A percentile compares a stretch with the other conserved stretches of the same genome.
These are phyloP conservation scores for Aradus depressus DNA, from an alignment of 2,888 invertebrate species.

Conservation along the genomic window DNA sequence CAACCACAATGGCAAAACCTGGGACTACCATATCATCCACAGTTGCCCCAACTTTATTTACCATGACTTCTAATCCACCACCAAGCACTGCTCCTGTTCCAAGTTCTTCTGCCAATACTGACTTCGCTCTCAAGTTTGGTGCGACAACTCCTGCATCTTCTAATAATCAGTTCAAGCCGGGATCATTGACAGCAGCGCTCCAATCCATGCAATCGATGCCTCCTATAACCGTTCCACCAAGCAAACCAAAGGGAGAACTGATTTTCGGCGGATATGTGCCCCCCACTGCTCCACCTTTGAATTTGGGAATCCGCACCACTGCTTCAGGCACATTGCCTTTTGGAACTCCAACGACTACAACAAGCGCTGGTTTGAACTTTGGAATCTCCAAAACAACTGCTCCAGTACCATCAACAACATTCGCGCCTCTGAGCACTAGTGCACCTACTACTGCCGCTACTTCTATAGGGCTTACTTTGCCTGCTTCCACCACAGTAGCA, in stretches of 20 bases:
- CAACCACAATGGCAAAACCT: not conserved
- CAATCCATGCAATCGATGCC: not conserved
- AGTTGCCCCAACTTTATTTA: not conserved
- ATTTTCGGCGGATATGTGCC: slow-evolving; percentile 6
- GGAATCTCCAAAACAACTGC: not conserved
- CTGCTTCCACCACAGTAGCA: slow-evolving; percentile 35
- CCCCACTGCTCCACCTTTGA: slow-evolving; percentile 1
- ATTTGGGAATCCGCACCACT: not conserved
- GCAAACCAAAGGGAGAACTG: slow-evolving; percentile 5
- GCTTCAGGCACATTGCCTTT: not conserved
- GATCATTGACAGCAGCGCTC: not conserved
- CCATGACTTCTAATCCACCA: not conserved
- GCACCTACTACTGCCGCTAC: slow-evolving; percentile 35
- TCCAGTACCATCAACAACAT: slow-evolving; percentile 30
- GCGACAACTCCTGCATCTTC: not conserved
- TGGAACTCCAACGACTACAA: slow-evolving; percentile 33
- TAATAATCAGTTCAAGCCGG: slow-evolving; percentile 1
- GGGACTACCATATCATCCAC: too few relatives aligned
- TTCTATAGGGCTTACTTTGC: slow-evolving; percentile 36
- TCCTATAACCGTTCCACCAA: not conserved
- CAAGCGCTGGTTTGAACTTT: slow-evolving; percentile 23
- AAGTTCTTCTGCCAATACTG: too few relatives aligned
- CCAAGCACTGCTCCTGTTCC: not conserved
- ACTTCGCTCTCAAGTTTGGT: too few relatives aligned
- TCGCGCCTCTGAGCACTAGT: slow-evolving; percentile 36